A percentile compares a stretch with the other conserved stretches of the same genome.
These are phyloP conservation scores for Notodonta ziczac DNA, from an alignment of 2,888 invertebrate species.

Conservation along the genomic window DNA sequence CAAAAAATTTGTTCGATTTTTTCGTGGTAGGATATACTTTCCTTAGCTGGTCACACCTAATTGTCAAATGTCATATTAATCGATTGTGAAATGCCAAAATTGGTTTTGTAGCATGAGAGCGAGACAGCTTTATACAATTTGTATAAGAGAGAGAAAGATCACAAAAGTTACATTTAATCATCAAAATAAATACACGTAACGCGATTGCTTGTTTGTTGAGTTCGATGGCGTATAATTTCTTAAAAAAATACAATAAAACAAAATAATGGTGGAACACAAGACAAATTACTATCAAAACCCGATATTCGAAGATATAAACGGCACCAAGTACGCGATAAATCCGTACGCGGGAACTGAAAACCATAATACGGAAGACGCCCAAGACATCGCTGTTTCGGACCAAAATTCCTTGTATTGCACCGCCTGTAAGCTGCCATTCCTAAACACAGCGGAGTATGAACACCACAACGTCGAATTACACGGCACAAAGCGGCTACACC, in stretches of 20 bases:
- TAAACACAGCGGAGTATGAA: constrained; percentile 42
- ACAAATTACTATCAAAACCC: constrained; percentile 21
- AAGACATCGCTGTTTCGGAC: constrained; percentile 11
- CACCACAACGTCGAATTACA: constrained; percentile 55
- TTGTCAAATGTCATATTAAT: constrained; percentile 32
- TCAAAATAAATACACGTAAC: not conserved
- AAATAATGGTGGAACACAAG: constrained; percentile 33
- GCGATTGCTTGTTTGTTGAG: not conserved
- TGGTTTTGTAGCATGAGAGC: constrained; percentile 6
- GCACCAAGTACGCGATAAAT: constrained; percentile 29
- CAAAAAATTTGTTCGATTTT: too few relatives aligned
- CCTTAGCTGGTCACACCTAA: constrained; percentile 8
- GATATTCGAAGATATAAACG: constrained; percentile 25
- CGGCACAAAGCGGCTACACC: constrained; percentile 40
- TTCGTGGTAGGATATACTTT: not conserved
- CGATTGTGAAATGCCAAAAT: not conserved
- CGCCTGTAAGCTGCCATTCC: constrained; percentile 51
- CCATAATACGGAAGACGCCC: constrained; percentile 6
- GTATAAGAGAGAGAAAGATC: not conserved
- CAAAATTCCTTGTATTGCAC: constrained; percentile 36
- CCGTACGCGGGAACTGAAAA: constrained; percentile 23
- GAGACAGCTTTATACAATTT: not conserved
- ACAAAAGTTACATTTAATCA: not conserved
- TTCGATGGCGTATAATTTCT: not conserved
- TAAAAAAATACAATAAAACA: not conserved